phyloP scores from a whole-genome alignment of 2,113 vertebrate genomes.

The Tachysurus vachellii region DNA sequence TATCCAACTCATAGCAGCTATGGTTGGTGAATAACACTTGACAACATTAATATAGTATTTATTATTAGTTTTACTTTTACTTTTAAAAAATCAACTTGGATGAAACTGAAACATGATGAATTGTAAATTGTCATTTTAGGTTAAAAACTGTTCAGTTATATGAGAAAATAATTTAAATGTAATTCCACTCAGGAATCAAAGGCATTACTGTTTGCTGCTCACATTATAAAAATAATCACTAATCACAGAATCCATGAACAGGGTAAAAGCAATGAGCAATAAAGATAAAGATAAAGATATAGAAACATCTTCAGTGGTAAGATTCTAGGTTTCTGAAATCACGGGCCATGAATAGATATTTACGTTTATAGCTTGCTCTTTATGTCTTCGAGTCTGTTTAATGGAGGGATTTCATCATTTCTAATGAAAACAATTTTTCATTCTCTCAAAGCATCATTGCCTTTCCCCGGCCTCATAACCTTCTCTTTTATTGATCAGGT shows the following conservation, averaged over 20 bases:
- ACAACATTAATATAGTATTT: background rate
- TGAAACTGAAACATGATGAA: background rate
- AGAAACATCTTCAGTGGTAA: background rate
- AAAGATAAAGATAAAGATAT: background rate
- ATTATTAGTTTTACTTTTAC: background rate
- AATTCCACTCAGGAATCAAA: background rate
- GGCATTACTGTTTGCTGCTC: background rate
- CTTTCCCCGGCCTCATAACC: background rate
- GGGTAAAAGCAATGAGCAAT: background rate
- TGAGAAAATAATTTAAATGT: background rate
- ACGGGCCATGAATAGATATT: background rate
- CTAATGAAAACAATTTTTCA: background rate
- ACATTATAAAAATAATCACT: background rate
- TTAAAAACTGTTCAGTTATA: background rate
- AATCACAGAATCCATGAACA: background rate
- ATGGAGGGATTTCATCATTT: background rate
- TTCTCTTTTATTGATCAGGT: background rate
- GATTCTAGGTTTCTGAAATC: background rate
- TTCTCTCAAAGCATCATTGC: background rate
- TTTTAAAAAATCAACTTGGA: too few species aligned
- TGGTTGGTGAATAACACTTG: background rate
- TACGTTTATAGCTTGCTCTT: background rate
- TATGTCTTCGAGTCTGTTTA: background rate
- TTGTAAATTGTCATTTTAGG: background rate
- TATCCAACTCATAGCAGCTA: background rate